These are phyloP conservation scores for Ptilonorhynchus violaceus DNA, from an alignment of 2,113 vertebrate genomes.

Conservation along the genomic window DNA sequence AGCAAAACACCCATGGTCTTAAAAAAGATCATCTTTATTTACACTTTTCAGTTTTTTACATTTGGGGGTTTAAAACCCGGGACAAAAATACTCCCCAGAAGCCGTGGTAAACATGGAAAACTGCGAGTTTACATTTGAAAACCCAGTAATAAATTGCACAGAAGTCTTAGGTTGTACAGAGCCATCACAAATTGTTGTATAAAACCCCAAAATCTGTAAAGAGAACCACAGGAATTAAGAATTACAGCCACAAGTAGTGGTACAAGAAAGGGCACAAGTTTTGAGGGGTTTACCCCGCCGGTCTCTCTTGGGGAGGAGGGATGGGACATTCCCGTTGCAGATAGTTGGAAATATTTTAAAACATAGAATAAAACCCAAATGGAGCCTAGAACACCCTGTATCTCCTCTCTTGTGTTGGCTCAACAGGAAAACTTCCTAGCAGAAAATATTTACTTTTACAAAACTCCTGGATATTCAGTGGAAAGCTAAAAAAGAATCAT, in stretches of 20 bases:
- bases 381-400: neutral
- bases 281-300: neutral
- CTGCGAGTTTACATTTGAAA: neutral
- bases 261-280: neutral
- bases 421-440: neutral
- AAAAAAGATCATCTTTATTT: conserved; percentile 29
- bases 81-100: neutral
- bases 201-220: neutral
- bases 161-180: neutral
- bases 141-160: neutral
- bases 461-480: neutral
- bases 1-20: neutral
- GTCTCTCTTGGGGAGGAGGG: neutral
- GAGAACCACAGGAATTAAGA: neutral
- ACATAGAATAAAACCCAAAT: neutral
- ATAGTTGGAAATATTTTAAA: neutral
- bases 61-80: neutral
- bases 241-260: neutral
- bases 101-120: neutral
- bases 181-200: neutral
- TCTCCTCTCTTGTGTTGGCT: neutral
- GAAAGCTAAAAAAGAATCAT: neutral
- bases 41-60: neutral
- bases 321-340: neutral
- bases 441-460: neutral